Evolutionary conservation across 2,888 invertebrate species (phyloP).

Genomic region (Notodonta ziczac): DNA sequence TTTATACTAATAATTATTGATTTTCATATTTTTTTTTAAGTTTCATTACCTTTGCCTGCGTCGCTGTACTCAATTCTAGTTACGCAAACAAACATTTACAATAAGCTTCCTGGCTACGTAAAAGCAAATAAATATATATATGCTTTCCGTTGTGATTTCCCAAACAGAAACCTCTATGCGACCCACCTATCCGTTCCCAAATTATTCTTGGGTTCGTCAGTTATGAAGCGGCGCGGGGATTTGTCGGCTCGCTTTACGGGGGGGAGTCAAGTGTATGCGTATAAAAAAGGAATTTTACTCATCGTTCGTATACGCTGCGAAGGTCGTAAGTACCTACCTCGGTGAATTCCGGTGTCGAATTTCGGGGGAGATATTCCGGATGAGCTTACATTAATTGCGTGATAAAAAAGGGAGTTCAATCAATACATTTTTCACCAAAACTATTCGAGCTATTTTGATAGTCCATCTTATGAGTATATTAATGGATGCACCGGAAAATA

Average conservation of each 20-base stretch:
- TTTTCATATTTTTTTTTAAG: too few relatives aligned
- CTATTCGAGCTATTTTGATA: too few relatives aligned
- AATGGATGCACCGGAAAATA: too few relatives aligned
- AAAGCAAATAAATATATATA: not conserved
- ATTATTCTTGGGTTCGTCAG: conserved; percentile 37
- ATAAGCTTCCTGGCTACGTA: not conserved
- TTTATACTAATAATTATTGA: too few relatives aligned
- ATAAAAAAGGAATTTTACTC: conserved; percentile 41
- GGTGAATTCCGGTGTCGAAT: conserved; percentile 24
- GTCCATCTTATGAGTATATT: too few relatives aligned
- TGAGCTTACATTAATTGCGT: too few relatives aligned
- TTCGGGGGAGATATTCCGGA: conserved; percentile 22
- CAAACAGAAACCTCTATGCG: conserved; percentile 29
- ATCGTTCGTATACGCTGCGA: conserved; percentile 26
- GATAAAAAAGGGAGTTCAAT: too few relatives aligned
- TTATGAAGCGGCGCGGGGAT: conserved; percentile 37
- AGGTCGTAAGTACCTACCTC: conserved; percentile 16
- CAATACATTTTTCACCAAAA: too few relatives aligned
- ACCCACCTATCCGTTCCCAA: conserved; percentile 26
- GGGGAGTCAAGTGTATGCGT: conserved; percentile 30
- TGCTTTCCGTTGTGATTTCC: conserved; percentile 9
- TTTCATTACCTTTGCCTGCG: too few relatives aligned
- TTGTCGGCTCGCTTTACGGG: conserved; percentile 29
- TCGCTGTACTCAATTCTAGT: not conserved
- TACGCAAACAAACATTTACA: not conserved